phyloP scores from a whole-genome alignment of 2,113 vertebrate species.

The Bujurquina vittata region DNA sequence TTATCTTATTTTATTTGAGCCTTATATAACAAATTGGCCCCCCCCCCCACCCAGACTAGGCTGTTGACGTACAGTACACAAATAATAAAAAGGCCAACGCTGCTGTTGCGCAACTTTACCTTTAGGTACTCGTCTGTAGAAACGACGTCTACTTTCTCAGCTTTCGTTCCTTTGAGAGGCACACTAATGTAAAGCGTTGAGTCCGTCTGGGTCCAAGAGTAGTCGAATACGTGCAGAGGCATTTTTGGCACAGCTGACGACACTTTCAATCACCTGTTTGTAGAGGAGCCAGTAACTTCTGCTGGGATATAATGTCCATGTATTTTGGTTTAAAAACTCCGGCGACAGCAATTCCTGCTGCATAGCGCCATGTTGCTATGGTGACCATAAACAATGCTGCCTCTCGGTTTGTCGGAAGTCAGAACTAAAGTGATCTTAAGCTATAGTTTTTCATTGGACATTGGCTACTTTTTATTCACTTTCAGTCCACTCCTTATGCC shows the following conservation, averaged over 20 bases:
- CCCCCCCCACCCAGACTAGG: too few species aligned
- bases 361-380: not conserved
- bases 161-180: conserved; percentile 81
- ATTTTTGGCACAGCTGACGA: conserved; percentile 64
- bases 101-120: conserved; percentile 71
- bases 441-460: too few species aligned
- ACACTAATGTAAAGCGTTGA: conserved; percentile 80
- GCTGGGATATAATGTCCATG: not conserved
- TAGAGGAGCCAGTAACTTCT: not conserved
- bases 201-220: conserved; percentile 86
- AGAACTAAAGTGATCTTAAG: not conserved
- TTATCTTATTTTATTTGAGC: too few species aligned
- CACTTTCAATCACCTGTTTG: not conserved
- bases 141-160: conserved; percentile 78
- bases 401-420: not conserved
- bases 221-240: conserved; percentile 85
- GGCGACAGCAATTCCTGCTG: not conserved
- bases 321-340: not conserved
- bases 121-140: conserved; percentile 89
- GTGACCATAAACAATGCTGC: not conserved
- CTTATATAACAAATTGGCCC: too few species aligned
- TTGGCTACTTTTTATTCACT: too few species aligned
- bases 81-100: not conserved
- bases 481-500: too few species aligned
- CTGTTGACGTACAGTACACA: not conserved